phyloP scores from a whole-genome alignment of 1,140 invertebrate species.

The Octopus bimaculoides region DNA sequence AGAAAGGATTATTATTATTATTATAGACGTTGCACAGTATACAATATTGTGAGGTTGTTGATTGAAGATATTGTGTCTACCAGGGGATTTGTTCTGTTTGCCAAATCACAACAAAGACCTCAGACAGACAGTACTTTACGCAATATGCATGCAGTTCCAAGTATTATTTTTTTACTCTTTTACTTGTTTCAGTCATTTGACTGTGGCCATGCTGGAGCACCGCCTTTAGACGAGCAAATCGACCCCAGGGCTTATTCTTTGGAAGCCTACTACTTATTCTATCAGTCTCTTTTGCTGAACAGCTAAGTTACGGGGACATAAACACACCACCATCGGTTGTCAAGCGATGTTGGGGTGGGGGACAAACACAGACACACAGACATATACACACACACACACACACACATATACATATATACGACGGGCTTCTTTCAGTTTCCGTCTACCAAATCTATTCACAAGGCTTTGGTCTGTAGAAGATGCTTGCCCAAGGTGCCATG shows the following conservation, averaged over 20 bases:
- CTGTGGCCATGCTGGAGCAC: too few relatives aligned
- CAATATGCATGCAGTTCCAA: too few relatives aligned
- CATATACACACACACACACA: constrained; percentile 13
- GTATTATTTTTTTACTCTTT: too few relatives aligned
- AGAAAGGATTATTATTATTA: too few relatives aligned
- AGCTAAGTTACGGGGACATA: neutral
- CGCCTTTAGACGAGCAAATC: neutral
- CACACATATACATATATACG: constrained; percentile 9
- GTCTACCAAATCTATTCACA: neutral
- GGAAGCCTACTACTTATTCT: neutral
- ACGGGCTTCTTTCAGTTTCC: neutral
- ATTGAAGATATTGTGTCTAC: too few relatives aligned
- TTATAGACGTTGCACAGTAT: too few relatives aligned
- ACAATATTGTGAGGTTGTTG: too few relatives aligned
- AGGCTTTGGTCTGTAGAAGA: neutral
- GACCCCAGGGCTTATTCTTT: neutral
- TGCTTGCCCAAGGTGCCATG: neutral
- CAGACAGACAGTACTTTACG: too few relatives aligned
- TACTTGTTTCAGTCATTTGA: too few relatives aligned
- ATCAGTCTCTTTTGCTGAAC: neutral
- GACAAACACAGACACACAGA: neutral
- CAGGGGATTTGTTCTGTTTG: too few relatives aligned
- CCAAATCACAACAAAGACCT: too few relatives aligned
- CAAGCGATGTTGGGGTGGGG: neutral
- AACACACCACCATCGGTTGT: neutral